Evolutionary conservation across 2,113 vertebrate species (phyloP).

Genomic region (Leptosomus discolor): DNA sequence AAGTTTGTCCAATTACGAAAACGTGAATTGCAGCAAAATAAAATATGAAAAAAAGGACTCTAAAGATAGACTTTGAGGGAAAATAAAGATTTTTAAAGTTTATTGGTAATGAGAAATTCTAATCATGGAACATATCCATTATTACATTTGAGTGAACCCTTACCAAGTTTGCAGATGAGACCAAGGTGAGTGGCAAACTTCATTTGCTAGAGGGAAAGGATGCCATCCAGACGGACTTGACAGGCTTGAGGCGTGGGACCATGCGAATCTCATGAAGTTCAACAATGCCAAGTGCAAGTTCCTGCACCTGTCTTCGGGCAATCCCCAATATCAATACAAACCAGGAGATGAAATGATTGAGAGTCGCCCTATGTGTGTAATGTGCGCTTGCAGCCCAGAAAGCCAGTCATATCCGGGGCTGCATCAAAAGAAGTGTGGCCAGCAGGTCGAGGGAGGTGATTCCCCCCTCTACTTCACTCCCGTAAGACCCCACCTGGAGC

Average conservation of each 20-base stretch:
- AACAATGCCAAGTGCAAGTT: not conserved
- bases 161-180: not conserved
- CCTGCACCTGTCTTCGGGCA: not conserved
- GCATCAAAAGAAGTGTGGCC: not conserved
- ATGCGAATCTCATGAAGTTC: not conserved
- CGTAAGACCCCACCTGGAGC: not conserved
- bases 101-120: not conserved
- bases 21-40: not conserved
- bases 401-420: rapidly evolving
- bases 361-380: not conserved
- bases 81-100: rapidly evolving
- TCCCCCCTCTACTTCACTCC: not conserved
- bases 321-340: not conserved
- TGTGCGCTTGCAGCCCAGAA: not conserved
- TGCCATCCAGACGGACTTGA: not conserved
- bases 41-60: not conserved
- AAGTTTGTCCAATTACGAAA: constrained; percentile 21
- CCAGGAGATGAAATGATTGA: not conserved
- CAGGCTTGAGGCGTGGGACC: not conserved
- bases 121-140: not conserved
- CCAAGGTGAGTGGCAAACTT: not conserved
- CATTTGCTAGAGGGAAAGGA: not conserved
- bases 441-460: not conserved
- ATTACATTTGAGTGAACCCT: not conserved
- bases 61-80: not conserved